phyloP scores from a whole-genome alignment of 2,888 invertebrate species.

The Cryptophagus acutangulus region DNA sequence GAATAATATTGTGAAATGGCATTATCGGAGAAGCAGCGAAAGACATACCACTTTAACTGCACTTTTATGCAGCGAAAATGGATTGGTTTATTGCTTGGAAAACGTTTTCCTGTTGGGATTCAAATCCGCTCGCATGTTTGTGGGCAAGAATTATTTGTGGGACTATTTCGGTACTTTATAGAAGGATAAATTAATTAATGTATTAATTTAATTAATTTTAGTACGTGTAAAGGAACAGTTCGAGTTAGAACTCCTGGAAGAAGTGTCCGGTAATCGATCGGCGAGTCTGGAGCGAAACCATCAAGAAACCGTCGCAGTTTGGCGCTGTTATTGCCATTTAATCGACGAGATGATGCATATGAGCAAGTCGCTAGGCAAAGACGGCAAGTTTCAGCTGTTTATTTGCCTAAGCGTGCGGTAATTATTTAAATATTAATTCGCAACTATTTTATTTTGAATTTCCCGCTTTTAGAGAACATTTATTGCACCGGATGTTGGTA shows the following conservation, averaged over 20 bases:
- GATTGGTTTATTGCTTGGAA: conserved; percentile 88
- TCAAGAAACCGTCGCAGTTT: conserved; percentile 60
- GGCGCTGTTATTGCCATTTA: conserved; percentile 84
- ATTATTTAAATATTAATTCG: not conserved
- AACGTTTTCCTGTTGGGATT: conserved; percentile 95
- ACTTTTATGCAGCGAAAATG: conserved; percentile 90
- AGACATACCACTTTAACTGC: conserved; percentile 81
- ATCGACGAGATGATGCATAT: conserved; percentile 83
- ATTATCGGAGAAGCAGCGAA: conserved; percentile 82
- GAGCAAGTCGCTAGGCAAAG: conserved; percentile 87
- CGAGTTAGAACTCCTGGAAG: conserved; percentile 66
- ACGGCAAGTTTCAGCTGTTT: conserved; percentile 96
- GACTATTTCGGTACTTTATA: conserved; percentile 83
- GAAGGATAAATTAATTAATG: not conserved
- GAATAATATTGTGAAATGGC: conserved; percentile 95
- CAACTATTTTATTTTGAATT: conserved; percentile 9
- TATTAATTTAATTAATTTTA: conserved; percentile 42
- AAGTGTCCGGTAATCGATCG: conserved; percentile 46
- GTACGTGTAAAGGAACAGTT: conserved; percentile 78
- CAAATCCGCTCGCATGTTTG: conserved; percentile 87
- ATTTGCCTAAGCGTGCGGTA: conserved; percentile 91
- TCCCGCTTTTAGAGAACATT: conserved; percentile 65
- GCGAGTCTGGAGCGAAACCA: conserved; percentile 46
- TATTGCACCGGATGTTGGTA: conserved; percentile 85
- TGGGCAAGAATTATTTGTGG: conserved; percentile 94